phyloP scores from a whole-genome alignment of 1,140 invertebrate species.

The Cydia fagiglandana region DNA sequence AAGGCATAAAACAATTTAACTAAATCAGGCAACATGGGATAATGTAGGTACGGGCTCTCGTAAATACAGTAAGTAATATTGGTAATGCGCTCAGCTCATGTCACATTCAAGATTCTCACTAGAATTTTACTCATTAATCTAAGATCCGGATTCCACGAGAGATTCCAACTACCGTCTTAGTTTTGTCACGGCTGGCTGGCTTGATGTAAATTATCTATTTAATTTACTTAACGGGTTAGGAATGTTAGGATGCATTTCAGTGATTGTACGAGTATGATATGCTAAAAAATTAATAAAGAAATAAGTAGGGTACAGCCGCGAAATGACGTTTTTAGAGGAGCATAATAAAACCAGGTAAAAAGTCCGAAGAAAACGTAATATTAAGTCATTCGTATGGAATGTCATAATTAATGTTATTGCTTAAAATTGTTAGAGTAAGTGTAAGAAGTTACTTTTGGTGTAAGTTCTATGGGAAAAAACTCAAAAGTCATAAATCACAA shows the following conservation, averaged over 20 bases:
- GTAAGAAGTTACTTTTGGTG: too few species aligned
- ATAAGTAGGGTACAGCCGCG: too few species aligned
- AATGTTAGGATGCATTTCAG: neutral
- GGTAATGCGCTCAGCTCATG: slow-evolving; percentile 1
- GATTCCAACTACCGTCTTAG: neutral
- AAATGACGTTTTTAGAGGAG: too few species aligned
- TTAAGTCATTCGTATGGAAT: too few species aligned
- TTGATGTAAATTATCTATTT: neutral
- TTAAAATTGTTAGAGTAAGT: too few species aligned
- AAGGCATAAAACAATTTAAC: too few species aligned
- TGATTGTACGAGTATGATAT: neutral
- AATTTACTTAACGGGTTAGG: neutral
- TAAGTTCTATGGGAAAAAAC: too few species aligned
- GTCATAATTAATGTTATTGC: too few species aligned
- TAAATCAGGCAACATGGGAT: too few species aligned
- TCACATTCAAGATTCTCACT: neutral
- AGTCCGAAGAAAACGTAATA: too few species aligned
- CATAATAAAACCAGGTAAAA: too few species aligned
- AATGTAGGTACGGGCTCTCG: neutral
- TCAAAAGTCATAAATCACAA: too few species aligned
- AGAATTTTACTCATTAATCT: neutral
- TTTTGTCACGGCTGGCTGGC: slow-evolving; percentile 9
- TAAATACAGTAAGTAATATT: neutral
- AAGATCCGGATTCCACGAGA: slow-evolving; percentile 8
- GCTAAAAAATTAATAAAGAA: neutral